These are phyloP conservation scores for Zaprionus inermis DNA, from an alignment of 1,140 invertebrate species.

Conservation along the genomic window DNA sequence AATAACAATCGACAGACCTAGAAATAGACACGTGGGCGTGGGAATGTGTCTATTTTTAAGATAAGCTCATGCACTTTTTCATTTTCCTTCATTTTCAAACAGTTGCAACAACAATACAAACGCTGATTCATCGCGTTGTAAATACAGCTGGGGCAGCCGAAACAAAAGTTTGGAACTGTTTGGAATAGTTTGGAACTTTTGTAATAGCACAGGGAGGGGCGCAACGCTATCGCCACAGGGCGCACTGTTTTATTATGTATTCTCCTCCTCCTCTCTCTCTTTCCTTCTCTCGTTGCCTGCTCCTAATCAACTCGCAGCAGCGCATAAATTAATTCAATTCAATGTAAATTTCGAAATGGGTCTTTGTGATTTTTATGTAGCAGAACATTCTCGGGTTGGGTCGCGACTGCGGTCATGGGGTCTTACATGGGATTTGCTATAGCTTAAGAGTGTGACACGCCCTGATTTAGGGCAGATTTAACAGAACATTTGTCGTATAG, in stretches of 20 bases:
- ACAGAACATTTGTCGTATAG: neutral
- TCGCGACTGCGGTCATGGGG: slow-evolving; percentile 25
- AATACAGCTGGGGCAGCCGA: slow-evolving; percentile 41
- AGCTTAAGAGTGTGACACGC: slow-evolving; percentile 26
- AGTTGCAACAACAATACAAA: slow-evolving; percentile 50
- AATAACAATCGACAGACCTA: slow-evolving; percentile 56
- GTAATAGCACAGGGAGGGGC: slow-evolving; percentile 43
- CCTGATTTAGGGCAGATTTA: slow-evolving; percentile 30
- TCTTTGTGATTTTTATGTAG: slow-evolving; percentile 61
- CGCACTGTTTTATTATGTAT: slow-evolving; percentile 20
- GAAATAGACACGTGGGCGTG: slow-evolving; percentile 81
- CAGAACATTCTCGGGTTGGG: slow-evolving; percentile 51
- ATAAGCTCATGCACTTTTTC: slow-evolving; percentile 50
- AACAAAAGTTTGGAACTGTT: slow-evolving; percentile 23
- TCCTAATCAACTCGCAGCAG: slow-evolving; percentile 57
- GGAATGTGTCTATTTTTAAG: slow-evolving; percentile 74
- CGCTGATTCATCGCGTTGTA: slow-evolving; percentile 64
- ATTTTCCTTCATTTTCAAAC: slow-evolving; percentile 44
- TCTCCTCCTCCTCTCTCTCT: neutral
- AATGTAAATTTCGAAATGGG: slow-evolving; percentile 76
- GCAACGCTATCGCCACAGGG: slow-evolving; percentile 17
- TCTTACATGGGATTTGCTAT: slow-evolving; percentile 26
- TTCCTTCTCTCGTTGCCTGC: too few species aligned
- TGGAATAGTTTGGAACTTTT: slow-evolving; percentile 47
- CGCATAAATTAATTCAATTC: slow-evolving; percentile 67